Conservation (phyloP, 2,797 vertebrate genomes). For the Pseudochirops corinnae region DNA sequence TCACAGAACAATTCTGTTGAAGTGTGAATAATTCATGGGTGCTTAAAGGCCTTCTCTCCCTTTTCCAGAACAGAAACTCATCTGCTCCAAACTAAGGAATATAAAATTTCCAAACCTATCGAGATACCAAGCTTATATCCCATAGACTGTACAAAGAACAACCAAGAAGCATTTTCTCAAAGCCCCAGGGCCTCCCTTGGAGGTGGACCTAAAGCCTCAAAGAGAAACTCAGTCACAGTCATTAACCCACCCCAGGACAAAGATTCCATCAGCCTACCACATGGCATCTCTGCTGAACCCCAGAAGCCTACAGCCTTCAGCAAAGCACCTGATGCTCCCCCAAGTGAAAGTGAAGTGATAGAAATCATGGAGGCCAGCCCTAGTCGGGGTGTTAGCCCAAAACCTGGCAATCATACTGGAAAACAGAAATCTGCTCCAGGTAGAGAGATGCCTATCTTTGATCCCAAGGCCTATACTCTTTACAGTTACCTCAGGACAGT, state of each 20-base stretch:
- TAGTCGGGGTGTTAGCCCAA: neutral
- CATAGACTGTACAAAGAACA: neutral
- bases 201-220: neutral
- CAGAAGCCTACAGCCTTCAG: slow-evolving; percentile 2
- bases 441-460: neutral
- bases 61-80: slow-evolving; percentile 33
- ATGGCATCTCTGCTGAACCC: neutral
- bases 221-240: neutral
- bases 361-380: neutral
- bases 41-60: slow-evolving; percentile 18
- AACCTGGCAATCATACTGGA: neutral
- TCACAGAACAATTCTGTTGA: neutral
- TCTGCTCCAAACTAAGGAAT: neutral
- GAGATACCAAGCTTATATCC: neutral
- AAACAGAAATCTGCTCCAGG: neutral
- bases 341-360: neutral
- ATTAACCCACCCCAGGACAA: neutral
- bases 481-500: slow-evolving; percentile 69
- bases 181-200: no score
- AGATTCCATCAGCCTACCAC: neutral
- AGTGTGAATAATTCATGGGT: neutral
- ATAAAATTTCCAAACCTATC: neutral
- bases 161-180: neutral
- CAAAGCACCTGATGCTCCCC: slow-evolving; percentile 25
- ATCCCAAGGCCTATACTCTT: slow-evolving; percentile 34